Evolutionary conservation across 2,797 vertebrate genomes (phyloP).

Genomic region (Argya squamiceps): DNA sequence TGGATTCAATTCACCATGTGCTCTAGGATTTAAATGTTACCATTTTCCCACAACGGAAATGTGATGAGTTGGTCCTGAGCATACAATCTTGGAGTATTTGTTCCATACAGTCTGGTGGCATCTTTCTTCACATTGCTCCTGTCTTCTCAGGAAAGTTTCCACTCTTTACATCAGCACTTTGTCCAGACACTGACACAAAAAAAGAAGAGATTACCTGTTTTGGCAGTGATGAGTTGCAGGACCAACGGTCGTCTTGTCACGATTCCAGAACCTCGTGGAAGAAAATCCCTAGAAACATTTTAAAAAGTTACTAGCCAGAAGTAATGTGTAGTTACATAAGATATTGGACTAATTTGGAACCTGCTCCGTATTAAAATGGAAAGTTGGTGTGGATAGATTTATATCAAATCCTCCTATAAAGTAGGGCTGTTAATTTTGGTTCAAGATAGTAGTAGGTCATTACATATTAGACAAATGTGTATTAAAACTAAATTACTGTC

Average conservation of each 20-base stretch:
- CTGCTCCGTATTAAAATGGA: not conserved
- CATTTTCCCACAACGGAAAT: not conserved
- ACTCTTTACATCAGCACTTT: not conserved
- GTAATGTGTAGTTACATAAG: not conserved
- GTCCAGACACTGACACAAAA: not conserved
- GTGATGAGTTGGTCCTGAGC: not conserved
- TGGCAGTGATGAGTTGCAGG: constrained; percentile 79
- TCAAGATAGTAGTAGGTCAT: not conserved
- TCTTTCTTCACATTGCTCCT: not conserved
- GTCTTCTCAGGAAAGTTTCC: not conserved
- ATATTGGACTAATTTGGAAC: not conserved
- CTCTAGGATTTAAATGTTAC: not conserved
- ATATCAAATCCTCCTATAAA: not conserved
- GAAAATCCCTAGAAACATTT: constrained; percentile 75
- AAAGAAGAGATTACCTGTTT: constrained; percentile 73
- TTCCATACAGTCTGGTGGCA: not conserved
- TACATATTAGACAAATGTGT: not conserved
- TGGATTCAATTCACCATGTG: not conserved
- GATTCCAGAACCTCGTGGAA: constrained; percentile 81
- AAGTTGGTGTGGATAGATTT: not conserved
- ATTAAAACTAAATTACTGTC: not conserved
- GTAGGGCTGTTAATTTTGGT: not conserved
- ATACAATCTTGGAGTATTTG: not conserved
- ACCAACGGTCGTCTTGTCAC: constrained; percentile 79
- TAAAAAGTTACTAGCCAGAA: constrained; percentile 5